Conservation (phyloP, 2,888 invertebrate species). For the Ashinkailepas kermadecensis region DNA sequence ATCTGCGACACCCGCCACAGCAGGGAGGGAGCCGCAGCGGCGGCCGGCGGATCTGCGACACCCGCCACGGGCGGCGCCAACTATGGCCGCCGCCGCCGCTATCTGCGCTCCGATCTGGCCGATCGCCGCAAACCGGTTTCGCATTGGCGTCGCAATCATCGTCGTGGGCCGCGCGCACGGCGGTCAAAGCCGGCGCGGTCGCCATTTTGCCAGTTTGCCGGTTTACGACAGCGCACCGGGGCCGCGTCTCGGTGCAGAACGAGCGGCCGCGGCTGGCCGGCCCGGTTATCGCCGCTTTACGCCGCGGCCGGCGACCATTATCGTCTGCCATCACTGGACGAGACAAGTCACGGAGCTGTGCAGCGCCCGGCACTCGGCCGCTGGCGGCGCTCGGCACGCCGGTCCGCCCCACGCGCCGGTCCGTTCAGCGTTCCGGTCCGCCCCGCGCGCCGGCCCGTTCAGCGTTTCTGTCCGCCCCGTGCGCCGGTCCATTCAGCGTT, state of each 20-base stretch:
- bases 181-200: background rate
- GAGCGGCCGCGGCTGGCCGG: background rate
- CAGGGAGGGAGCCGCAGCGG: too few relatives aligned
- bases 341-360: background rate
- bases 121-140: conserved; percentile 2
- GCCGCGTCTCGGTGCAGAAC: background rate
- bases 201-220: conserved; percentile 11
- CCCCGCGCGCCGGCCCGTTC: too few relatives aligned
- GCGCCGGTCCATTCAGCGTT: too few relatives aligned
- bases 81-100: background rate
- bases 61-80: background rate
- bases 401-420: too few relatives aligned
- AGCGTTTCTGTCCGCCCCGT: too few relatives aligned
- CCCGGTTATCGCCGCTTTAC: background rate
- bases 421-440: too few relatives aligned
- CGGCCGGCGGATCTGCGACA: background rate
- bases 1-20: too few relatives aligned
- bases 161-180: background rate
- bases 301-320: background rate
- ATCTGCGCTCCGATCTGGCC: background rate
- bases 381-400: too few relatives aligned
- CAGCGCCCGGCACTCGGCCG: too few relatives aligned
- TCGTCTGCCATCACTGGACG: background rate
- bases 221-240: background rate
- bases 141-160: conserved; percentile 16